These are phyloP conservation scores for Caradrina kadenii DNA, from an alignment of 2,888 invertebrate species.

Conservation along the genomic window DNA sequence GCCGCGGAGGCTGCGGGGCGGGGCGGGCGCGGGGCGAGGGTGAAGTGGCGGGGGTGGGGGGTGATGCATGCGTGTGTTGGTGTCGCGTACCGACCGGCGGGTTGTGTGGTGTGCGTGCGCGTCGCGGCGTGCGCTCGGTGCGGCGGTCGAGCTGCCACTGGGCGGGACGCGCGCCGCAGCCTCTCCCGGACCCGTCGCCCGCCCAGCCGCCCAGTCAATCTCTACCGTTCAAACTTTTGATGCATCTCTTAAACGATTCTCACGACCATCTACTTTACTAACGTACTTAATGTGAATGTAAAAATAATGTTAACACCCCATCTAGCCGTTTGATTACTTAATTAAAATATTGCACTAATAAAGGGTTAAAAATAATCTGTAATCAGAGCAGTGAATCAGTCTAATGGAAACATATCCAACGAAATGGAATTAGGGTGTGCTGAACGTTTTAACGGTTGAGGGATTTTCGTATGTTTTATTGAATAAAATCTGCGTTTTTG, in stretches of 20 bases:
- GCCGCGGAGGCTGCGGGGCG: constrained; percentile 49
- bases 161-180: constrained; percentile 79
- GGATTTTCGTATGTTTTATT: constrained; percentile 28
- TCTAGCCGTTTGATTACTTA: constrained; percentile 10
- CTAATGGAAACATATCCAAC: constrained; percentile 59
- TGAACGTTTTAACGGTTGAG: constrained; percentile 46
- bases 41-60: constrained; percentile 48
- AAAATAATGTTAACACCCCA: constrained; percentile 10
- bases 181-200: constrained; percentile 80
- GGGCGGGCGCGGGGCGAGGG: constrained; percentile 38
- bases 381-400: constrained; percentile 49
- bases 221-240: constrained; percentile 72
- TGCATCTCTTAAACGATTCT: constrained; percentile 70
- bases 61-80: constrained; percentile 80
- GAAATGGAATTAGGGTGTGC: constrained; percentile 55
- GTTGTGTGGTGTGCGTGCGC: constrained; percentile 82
- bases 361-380: constrained; percentile 48
- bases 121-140: constrained; percentile 87
- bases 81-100: constrained; percentile 89
- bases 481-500: constrained; percentile 22
- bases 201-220: constrained; percentile 77
- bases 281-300: constrained; percentile 23
- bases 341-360: constrained; percentile 16
- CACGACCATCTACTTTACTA: constrained; percentile 25
- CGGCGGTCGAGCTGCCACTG: constrained; percentile 87